Conservation (phyloP, 2,113 vertebrate species). For the Pristiophorus japonicus region DNA sequence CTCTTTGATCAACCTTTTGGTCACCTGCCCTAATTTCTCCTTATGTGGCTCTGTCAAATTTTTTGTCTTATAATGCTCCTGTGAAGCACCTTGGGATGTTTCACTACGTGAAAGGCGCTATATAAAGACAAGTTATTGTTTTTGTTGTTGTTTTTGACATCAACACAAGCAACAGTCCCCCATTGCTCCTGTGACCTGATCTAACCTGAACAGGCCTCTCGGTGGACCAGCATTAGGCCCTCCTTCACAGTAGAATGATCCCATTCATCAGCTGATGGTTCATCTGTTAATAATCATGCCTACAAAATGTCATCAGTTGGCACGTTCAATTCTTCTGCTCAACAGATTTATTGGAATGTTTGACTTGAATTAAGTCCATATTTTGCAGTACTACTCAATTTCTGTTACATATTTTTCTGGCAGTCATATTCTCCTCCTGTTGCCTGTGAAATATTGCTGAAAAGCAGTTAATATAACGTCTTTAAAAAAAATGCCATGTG, state of each 20-base stretch:
- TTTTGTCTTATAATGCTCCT: too few relatives aligned
- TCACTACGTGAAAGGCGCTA: too few relatives aligned
- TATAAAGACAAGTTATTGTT: too few relatives aligned
- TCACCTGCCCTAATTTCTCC: too few relatives aligned
- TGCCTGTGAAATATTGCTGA: neutral
- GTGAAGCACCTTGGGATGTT: too few relatives aligned
- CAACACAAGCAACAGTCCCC: neutral
- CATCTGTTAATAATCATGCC: neutral
- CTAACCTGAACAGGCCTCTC: neutral
- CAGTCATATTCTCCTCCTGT: neutral
- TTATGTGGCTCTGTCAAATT: too few relatives aligned
- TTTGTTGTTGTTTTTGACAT: neutral
- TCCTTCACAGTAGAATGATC: neutral
- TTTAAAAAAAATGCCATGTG: neutral
- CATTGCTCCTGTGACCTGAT: neutral
- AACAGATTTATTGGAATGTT: neutral
- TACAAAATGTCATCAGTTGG: too few relatives aligned
- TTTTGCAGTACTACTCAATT: neutral
- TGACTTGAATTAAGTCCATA: conserved; percentile 19
- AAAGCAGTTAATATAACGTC: neutral
- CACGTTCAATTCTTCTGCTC: neutral
- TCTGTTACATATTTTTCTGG: conserved; percentile 18
- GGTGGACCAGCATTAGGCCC: neutral
- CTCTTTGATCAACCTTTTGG: too few relatives aligned
- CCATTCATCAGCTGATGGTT: neutral